Conservation (phyloP, 2,888 invertebrate species). For the Perithous albicinctus region DNA sequence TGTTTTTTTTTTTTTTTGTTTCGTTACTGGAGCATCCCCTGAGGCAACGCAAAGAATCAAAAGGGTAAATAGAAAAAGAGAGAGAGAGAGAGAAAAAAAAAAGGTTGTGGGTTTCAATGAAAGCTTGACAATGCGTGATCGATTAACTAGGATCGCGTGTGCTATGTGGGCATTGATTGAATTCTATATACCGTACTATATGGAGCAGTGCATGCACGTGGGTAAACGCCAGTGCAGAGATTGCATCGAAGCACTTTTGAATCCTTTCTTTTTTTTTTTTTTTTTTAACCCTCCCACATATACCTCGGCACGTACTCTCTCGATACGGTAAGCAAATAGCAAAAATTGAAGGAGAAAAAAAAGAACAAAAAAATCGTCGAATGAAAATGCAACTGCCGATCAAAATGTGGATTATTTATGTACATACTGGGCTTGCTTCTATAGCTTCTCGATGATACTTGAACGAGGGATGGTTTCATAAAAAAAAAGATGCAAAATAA, state of each 20-base stretch:
- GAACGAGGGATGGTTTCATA: slow-evolving; percentile 50
- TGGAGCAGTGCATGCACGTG: slow-evolving; percentile 37
- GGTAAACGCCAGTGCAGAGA: slow-evolving; percentile 52
- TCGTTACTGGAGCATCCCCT: too few species aligned
- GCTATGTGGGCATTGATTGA: slow-evolving; percentile 66
- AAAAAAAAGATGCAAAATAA: too few species aligned
- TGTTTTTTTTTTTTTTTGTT: too few species aligned
- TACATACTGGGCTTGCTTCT: background rate
- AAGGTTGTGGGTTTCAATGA: slow-evolving; percentile 21
- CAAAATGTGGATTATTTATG: slow-evolving; percentile 18
- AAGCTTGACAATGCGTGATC: slow-evolving; percentile 52
- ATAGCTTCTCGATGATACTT: slow-evolving; percentile 42
- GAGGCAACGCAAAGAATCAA: too few species aligned
- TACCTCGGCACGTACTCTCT: too few species aligned
- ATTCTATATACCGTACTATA: slow-evolving; percentile 53
- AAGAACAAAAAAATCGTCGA: too few species aligned
- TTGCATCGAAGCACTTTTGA: slow-evolving; percentile 60
- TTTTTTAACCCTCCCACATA: slow-evolving; percentile 44
- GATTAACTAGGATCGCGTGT: slow-evolving; percentile 44
- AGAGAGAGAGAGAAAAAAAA: too few species aligned
- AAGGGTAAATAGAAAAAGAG: too few species aligned
- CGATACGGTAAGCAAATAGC: slow-evolving; percentile 39
- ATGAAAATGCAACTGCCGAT: slow-evolving; percentile 34
- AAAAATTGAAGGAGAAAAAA: slow-evolving; percentile 23
- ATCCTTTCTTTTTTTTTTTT: too few species aligned